Evolutionary conservation across 2,797 vertebrate species (phyloP).

Genomic region (Crypturellus tataupa): DNA sequence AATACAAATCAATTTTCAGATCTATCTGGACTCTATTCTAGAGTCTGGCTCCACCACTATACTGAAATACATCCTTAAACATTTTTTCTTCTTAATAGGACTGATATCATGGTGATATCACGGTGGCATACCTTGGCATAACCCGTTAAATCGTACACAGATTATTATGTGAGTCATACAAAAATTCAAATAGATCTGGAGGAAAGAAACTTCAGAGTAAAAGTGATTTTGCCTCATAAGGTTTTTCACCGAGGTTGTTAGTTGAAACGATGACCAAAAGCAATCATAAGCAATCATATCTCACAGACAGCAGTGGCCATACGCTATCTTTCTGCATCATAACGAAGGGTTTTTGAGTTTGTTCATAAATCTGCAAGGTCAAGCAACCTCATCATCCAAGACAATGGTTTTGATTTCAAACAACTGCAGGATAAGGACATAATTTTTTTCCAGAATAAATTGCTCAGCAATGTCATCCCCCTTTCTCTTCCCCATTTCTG

Average conservation of each 20-base stretch:
- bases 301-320: slow-evolving; percentile 11
- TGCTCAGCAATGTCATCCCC: not conserved
- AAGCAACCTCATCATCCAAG: slow-evolving; percentile 45
- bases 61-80: not conserved
- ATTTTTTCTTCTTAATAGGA: not conserved
- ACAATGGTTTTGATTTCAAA: slow-evolving; percentile 54
- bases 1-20: not conserved
- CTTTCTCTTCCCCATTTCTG: not conserved
- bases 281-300: slow-evolving; percentile 36
- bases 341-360: slow-evolving; percentile 42
- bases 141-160: not conserved
- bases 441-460: slow-evolving; percentile 10
- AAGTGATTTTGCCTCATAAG: not conserved
- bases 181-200: not conserved
- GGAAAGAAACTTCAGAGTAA: not conserved
- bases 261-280: slow-evolving; percentile 41
- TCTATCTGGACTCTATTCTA: slow-evolving; percentile 4
- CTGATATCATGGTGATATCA: not conserved
- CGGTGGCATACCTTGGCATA: not conserved
- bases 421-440: not conserved
- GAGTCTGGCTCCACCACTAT: not conserved
- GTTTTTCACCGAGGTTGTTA: slow-evolving; percentile 15
- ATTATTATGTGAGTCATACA: not conserved
- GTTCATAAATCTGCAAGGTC: slow-evolving; percentile 45
- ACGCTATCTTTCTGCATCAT: slow-evolving; percentile 21